A percentile compares a stretch with the other conserved stretches of the same genome.
These are phyloP conservation scores for Plagodis pulveraria DNA, from an alignment of 2,888 invertebrate species.

Conservation along the genomic window DNA sequence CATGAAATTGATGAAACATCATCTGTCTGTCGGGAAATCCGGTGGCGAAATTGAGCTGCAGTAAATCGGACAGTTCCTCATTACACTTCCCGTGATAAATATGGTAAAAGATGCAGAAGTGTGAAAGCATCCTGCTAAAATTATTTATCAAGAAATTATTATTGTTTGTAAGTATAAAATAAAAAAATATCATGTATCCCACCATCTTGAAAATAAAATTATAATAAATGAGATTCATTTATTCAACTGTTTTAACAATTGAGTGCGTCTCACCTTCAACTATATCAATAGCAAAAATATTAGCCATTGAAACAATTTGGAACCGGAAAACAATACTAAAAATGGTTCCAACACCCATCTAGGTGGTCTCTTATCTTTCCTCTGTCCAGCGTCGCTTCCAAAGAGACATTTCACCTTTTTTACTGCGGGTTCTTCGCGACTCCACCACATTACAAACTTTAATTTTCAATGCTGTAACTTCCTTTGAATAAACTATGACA, in stretches of 20 bases:
- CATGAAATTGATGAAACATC: too few species aligned
- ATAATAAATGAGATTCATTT: too few species aligned
- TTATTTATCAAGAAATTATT: too few species aligned
- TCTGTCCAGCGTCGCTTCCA: constrained; percentile 76
- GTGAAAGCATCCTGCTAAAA: too few species aligned
- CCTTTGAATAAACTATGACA: constrained; percentile 1
- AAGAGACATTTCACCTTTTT: constrained; percentile 84
- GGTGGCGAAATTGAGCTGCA: too few species aligned
- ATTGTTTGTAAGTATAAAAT: too few species aligned
- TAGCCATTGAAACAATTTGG: constrained; percentile 52
- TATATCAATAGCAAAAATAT: constrained; percentile 39
- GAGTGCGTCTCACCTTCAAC: constrained; percentile 13
- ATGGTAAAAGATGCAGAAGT: too few species aligned
- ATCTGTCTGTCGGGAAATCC: too few species aligned
- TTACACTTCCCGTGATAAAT: too few species aligned
- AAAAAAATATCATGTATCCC: too few species aligned
- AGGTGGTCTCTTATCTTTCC: constrained; percentile 81
- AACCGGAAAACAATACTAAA: constrained; percentile 79
- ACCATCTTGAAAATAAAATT: too few species aligned
- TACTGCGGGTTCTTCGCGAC: constrained; percentile 82
- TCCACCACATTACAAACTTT: constrained; percentile 55
- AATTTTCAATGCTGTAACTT: constrained; percentile 14
- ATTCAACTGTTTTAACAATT: not conserved
- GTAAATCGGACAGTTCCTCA: too few species aligned
- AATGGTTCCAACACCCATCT: constrained; percentile 67